Percentiles rank a stretch among this genome's conserved stretches.
These are phyloP conservation scores for Macrotis lagotis DNA, from an alignment of 2,113 vertebrate genomes.

Conservation along the genomic window DNA sequence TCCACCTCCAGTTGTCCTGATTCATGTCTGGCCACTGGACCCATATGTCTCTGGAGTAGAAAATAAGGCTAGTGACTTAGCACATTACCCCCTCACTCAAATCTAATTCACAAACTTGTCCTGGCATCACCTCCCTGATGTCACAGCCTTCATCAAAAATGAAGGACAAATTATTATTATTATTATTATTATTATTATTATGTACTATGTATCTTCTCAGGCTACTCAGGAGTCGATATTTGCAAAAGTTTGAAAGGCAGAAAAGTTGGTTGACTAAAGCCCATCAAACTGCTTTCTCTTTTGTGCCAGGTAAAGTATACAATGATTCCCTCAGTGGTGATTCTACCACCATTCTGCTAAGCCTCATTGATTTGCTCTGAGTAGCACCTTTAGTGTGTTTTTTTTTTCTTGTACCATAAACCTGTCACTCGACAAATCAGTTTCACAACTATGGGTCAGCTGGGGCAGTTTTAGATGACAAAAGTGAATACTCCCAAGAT, in stretches of 20 bases:
- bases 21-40: no score
- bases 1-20: no score
- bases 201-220: background rate
- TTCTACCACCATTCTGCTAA: background rate
- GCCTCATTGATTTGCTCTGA: constrained; percentile 2
- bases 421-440: background rate
- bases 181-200: no score
- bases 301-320: background rate
- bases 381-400: background rate
- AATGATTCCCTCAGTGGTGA: background rate
- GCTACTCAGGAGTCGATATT: background rate
- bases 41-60: no score
- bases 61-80: no score
- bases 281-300: constrained; percentile 47
- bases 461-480: constrained; percentile 51
- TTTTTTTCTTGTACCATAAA: constrained; percentile 43
- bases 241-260: background rate
- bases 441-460: background rate
- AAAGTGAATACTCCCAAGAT: background rate
- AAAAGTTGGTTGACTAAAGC: background rate
- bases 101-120: no score
- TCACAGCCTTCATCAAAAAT: no score
- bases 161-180: no score
- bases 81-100: no score
- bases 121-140: no score